phyloP scores from a whole-genome alignment of 1,140 invertebrate species.

The Probaryconus sp. region DNA sequence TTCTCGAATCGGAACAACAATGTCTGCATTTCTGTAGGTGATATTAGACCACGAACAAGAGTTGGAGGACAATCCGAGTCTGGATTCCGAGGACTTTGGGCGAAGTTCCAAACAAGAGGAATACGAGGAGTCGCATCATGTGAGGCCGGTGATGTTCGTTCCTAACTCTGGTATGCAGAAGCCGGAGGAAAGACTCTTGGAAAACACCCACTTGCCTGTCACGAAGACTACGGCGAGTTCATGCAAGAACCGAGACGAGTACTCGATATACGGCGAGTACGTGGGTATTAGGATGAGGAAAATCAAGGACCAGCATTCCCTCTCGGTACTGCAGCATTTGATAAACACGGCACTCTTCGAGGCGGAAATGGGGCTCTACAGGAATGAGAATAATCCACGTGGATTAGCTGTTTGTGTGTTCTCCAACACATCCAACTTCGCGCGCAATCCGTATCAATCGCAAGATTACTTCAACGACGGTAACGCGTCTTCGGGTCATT shows the following conservation, averaged over 20 bases:
- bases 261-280: conserved; percentile 54
- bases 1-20: conserved; percentile 35
- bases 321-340: conserved; percentile 54
- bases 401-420: conserved; percentile 43
- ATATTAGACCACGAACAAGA: conserved; percentile 50
- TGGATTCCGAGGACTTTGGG: conserved; percentile 42
- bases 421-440: conserved; percentile 36
- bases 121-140: conserved; percentile 29
- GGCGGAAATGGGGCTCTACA: conserved; percentile 55
- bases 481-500: conserved; percentile 8
- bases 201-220: conserved; percentile 41
- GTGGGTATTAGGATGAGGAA: conserved; percentile 52
- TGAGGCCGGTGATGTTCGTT: conserved; percentile 34
- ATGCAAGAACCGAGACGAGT: conserved; percentile 39
- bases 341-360: conserved; percentile 58
- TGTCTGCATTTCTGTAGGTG: conserved; percentile 34
- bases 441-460: conserved; percentile 33
- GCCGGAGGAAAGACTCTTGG: conserved; percentile 12
- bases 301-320: conserved; percentile 43
- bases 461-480: conserved; percentile 47
- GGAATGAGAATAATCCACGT: conserved; percentile 40
- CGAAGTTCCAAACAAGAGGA: conserved; percentile 32
- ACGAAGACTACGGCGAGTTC: conserved; percentile 15
- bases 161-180: conserved; percentile 27
- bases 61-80: conserved; percentile 36